Percentiles rank a stretch among this genome's conserved stretches.
Conservation (phyloP, 2,113 vertebrate species). For the Catharus fuscescens region DNA sequence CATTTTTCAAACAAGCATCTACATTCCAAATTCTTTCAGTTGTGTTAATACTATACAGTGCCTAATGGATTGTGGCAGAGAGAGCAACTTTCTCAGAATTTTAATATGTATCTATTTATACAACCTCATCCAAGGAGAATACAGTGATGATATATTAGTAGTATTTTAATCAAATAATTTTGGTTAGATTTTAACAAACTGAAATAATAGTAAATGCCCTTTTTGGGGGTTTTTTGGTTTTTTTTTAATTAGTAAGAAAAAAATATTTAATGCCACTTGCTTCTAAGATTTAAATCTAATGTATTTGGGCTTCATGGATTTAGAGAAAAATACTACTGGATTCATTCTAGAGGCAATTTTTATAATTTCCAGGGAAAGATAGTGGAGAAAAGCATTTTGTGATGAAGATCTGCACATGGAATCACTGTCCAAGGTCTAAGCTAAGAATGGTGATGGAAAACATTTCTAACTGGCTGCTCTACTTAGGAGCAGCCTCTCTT, state of each 20-base stretch:
- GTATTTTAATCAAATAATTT: not conserved
- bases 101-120: not conserved
- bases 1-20: conserved; percentile 15
- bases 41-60: not conserved
- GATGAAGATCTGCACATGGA: not conserved
- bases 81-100: not conserved
- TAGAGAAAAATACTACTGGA: not conserved
- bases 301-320: not conserved
- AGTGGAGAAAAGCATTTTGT: not conserved
- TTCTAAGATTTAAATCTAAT: not conserved
- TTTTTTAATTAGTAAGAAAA: not conserved
- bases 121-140: not conserved
- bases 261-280: not conserved
- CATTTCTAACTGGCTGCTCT: not conserved
- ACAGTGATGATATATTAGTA: not conserved
- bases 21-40: conserved; percentile 10
- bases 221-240: not conserved
- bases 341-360: not conserved
- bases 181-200: not conserved
- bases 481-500: not conserved
- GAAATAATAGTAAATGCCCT: not conserved
- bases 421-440: not conserved
- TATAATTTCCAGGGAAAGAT: not conserved
- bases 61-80: not conserved
- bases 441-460: not conserved